Base-by-base conservation (phyloP, 2,888 invertebrate species). In the Odontocolon sp. region DNA sequence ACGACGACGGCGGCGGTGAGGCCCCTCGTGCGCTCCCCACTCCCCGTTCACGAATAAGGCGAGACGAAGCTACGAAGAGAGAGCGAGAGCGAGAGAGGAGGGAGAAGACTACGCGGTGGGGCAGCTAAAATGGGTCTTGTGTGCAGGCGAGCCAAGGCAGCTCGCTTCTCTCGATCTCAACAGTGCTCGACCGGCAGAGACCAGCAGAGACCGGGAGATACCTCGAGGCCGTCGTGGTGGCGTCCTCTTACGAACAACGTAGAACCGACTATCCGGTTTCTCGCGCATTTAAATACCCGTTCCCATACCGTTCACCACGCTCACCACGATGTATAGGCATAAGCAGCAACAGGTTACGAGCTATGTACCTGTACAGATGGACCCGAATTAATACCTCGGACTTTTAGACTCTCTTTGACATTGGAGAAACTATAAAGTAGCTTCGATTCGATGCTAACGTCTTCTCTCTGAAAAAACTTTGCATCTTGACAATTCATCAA, bases 281-380 rank as follows among this genome's bases (percentile, higher is more conserved):
- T 57, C 72, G 56, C 59, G 68, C 82, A 86, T 87, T 87, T 88
- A 85, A 87, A 87, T 88, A 85, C 85, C 84, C 83, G 83, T 78
- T 85, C 83, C 85, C 59, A 70, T 85, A 84, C 83, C 84, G 85
- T 86, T 87, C 83, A 84, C 83, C 75, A 76, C 59, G 78, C 66
- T 72, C 71, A 63, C 50, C 56, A 67, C 56, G 40, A 42, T 47
- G 36, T 31, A 5, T 28, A 26, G 36, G 21, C 52, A 38, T 47
- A 68, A 50, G 54, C 40, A 31, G 70, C 74, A 75, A 75, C 78
- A 78, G 78, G 78, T 75, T 75, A 61, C 57, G 61, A 33, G 52
- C 45, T 28, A 28, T 23, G 38, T 33, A 11, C 38, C 6, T 50
- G 6, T 61, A 33, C 18, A 21, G 11, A 11, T 31, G 38, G 14